Evolutionary conservation across 1,140 invertebrate genomes (phyloP).

Genomic region (Trypoxylus dichotomus): DNA sequence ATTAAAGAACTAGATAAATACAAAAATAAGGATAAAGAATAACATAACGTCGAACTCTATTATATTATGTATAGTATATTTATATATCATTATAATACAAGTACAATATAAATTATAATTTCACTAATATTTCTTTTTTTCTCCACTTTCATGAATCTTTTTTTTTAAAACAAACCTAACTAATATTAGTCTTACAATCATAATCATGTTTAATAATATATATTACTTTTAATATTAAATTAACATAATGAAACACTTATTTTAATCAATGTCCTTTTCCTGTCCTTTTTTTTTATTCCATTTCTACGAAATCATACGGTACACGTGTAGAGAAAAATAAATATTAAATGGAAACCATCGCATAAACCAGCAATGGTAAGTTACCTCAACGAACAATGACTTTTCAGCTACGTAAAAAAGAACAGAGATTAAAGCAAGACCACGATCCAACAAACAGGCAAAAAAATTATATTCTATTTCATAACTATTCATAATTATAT

Average conservation of each 20-base stretch:
- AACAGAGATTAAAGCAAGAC: neutral
- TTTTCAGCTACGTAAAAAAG: neutral
- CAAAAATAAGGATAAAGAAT: neutral
- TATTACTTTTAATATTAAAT: conserved; percentile 1
- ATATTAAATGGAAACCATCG: no score
- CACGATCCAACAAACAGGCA: neutral
- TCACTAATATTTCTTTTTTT: neutral
- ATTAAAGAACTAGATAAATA: no score
- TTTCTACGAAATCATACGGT: no score
- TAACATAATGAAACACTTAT: neutral
- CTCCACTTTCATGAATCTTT: neutral
- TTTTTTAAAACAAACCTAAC: neutral
- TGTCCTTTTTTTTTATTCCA: no score
- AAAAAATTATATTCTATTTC: no score
- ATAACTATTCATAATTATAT: no score
- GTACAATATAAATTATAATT: conserved; percentile 8
- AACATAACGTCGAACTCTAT: neutral
- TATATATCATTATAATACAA: conserved; percentile 8
- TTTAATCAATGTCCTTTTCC: neutral
- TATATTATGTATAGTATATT: neutral
- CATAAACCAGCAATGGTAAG: no score
- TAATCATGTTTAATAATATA: neutral
- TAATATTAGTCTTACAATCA: neutral
- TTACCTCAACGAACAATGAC: no score
- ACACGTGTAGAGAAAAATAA: no score